These are phyloP conservation scores for Bellardia pandia DNA, from an alignment of 2,888 invertebrate genomes.

Conservation along the genomic window DNA sequence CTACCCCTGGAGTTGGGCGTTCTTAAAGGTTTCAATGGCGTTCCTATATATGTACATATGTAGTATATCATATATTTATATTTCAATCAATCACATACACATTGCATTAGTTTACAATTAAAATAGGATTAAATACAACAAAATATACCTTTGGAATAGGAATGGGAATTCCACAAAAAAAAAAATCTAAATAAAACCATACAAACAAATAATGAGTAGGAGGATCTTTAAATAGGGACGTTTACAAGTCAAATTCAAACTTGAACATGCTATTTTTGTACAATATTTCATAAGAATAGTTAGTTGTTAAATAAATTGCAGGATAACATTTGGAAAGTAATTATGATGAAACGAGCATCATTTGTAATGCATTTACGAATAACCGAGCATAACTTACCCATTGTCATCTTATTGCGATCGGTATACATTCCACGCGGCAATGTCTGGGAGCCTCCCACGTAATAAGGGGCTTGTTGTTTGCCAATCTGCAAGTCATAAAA, in stretches of 20 bases:
- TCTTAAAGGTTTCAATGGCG: constrained; percentile 84
- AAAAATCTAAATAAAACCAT: constrained; percentile 1
- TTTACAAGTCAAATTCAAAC: constrained; percentile 51
- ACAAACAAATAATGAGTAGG: neutral
- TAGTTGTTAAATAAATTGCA: constrained; percentile 12
- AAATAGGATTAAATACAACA: neutral
- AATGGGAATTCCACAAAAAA: constrained; percentile 16
- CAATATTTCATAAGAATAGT: neutral
- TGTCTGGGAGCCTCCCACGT: constrained; percentile 84
- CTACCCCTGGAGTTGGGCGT: constrained; percentile 84
- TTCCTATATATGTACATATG: constrained; percentile 78
- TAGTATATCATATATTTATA: constrained; percentile 42
- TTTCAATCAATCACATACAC: constrained; percentile 63
- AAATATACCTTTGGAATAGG: constrained; percentile 4
- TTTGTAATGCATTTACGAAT: constrained; percentile 3
- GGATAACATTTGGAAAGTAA: constrained; percentile 41
- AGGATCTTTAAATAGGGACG: neutral
- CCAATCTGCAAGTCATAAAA: constrained; percentile 80
- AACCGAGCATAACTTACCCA: constrained; percentile 79
- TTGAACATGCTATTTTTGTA: constrained; percentile 61
- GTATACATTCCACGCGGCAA: constrained; percentile 85
- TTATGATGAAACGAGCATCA: neutral
- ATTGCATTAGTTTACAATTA: constrained; percentile 40
- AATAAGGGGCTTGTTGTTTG: constrained; percentile 84
- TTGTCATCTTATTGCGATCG: constrained; percentile 83